Conservation (phyloP, 1,140 invertebrate genomes). For the Hylyphantes graminicola region DNA sequence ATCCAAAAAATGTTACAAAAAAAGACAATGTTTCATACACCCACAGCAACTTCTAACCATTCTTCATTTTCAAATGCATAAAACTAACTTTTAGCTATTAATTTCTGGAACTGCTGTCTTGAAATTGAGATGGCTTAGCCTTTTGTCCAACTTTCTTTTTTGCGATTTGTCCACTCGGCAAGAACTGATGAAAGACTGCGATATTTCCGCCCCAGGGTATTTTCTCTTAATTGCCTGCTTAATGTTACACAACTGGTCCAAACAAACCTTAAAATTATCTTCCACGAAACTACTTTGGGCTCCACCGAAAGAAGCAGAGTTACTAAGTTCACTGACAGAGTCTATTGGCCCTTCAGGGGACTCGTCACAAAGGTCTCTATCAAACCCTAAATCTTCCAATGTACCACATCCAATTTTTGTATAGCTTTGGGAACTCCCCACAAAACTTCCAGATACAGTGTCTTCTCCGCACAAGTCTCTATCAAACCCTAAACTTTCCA, state of each 20-base stretch:
- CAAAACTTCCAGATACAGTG: too few relatives aligned
- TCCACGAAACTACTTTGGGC: too few relatives aligned
- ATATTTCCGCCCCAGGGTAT: constrained; percentile 41
- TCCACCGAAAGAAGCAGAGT: neutral
- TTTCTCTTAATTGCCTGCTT: constrained; percentile 51
- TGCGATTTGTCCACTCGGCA: constrained; percentile 17
- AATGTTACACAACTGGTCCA: constrained; percentile 31
- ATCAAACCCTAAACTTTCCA: too few relatives aligned
- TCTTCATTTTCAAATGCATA: too few relatives aligned
- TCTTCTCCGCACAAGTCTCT: too few relatives aligned
- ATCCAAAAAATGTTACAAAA: too few relatives aligned
- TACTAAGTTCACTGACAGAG: neutral
- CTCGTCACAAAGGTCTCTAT: constrained; percentile 11
- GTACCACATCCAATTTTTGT: neutral
- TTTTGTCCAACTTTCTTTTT: constrained; percentile 24
- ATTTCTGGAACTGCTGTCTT: constrained; percentile 8
- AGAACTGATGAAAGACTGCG: constrained; percentile 14
- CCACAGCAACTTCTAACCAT: too few relatives aligned
- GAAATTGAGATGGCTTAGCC: neutral
- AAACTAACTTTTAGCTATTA: constrained; percentile 5
- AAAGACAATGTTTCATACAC: too few relatives aligned
- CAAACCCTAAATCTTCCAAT: constrained; percentile 16
- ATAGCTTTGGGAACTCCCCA: neutral
- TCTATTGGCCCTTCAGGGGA: neutral
- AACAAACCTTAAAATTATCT: constrained; percentile 5